phyloP scores from a whole-genome alignment of 2,797 vertebrate species.

The Sylvilagus floridanus region DNA sequence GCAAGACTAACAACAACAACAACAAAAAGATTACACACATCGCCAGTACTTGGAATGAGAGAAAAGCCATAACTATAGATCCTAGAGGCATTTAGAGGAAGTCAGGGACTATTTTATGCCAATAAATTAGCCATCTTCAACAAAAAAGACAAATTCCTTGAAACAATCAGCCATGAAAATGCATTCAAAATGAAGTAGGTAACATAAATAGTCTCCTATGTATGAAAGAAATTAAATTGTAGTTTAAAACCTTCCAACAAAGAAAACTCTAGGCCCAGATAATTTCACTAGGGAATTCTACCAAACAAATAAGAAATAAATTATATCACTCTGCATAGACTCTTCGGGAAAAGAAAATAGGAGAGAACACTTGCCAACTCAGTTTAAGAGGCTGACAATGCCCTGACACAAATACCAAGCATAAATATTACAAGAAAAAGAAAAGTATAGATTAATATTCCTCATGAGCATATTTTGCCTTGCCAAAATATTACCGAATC shows the following conservation, averaged over 20 bases:
- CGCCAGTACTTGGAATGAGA: neutral
- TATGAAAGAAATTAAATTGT: slow-evolving; percentile 29
- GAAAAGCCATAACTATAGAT: neutral
- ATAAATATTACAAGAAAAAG: neutral
- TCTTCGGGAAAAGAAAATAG: slow-evolving; percentile 1
- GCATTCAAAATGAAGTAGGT: slow-evolving; percentile 29
- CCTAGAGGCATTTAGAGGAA: neutral
- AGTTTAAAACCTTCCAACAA: slow-evolving; percentile 25
- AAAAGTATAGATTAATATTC: neutral
- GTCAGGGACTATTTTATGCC: neutral
- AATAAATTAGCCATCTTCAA: neutral
- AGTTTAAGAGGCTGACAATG: neutral
- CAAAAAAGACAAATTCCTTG: slow-evolving; percentile 20
- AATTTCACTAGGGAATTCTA: neutral
- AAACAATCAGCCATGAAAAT: neutral
- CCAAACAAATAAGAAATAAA: slow-evolving; percentile 8
- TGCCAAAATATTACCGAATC: slow-evolving; percentile 7
- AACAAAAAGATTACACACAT: neutral
- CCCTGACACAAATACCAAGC: neutral
- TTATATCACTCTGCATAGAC: neutral
- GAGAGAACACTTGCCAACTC: neutral
- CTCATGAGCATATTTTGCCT: neutral
- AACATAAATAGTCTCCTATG: neutral
- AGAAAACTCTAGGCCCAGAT: neutral
- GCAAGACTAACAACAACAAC: slow-evolving; percentile 19